A percentile compares a stretch with the other conserved stretches of the same genome.
These are phyloP conservation scores for Ptychochromis oligacanthus DNA, from an alignment of 2,113 vertebrate genomes.

Conservation along the genomic window DNA sequence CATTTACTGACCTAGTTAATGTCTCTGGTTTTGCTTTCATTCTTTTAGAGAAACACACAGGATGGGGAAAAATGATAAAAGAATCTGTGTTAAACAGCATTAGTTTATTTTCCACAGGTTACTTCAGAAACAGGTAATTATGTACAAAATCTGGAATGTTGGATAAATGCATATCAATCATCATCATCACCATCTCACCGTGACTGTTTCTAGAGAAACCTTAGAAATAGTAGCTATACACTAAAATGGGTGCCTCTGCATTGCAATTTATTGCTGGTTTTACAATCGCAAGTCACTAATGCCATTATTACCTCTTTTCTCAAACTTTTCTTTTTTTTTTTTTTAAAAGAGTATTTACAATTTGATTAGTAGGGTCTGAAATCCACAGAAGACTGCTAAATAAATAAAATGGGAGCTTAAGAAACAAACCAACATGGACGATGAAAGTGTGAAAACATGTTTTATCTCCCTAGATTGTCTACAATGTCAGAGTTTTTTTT, in stretches of 20 bases:
- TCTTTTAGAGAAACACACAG: background rate
- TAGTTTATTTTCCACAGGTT: slow-evolving; percentile 94
- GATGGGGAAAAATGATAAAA: slow-evolving; percentile 14
- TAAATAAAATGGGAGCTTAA: slow-evolving; percentile 81
- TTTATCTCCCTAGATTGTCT: slow-evolving; percentile 73
- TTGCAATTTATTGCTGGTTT: slow-evolving; percentile 90
- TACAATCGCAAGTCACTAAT: slow-evolving; percentile 84
- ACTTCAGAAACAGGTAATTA: slow-evolving; percentile 90
- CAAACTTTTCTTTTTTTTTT: slow-evolving; percentile 24
- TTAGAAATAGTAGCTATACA: slow-evolving; percentile 81
- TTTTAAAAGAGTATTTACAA: slow-evolving; percentile 88
- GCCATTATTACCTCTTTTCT: slow-evolving; percentile 75
- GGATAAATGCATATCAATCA: slow-evolving; percentile 88
- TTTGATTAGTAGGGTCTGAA: slow-evolving; percentile 82
- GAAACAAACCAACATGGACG: slow-evolving; percentile 60
- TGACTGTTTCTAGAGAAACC: slow-evolving; percentile 80
- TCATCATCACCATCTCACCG: slow-evolving; percentile 70
- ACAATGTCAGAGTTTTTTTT: slow-evolving; percentile 34
- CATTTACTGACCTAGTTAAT: background rate
- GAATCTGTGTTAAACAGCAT: slow-evolving; percentile 83
- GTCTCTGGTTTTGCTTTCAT: background rate
- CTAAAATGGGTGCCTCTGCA: slow-evolving; percentile 82
- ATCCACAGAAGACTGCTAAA: slow-evolving; percentile 80
- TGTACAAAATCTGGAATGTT: slow-evolving; percentile 97
- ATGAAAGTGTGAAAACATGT: slow-evolving; percentile 52